Evolutionary conservation across 2,113 vertebrate species (phyloP), one percentile per base, ranked within the genome.

Genomic region (Leucopternis melanops): DNA sequence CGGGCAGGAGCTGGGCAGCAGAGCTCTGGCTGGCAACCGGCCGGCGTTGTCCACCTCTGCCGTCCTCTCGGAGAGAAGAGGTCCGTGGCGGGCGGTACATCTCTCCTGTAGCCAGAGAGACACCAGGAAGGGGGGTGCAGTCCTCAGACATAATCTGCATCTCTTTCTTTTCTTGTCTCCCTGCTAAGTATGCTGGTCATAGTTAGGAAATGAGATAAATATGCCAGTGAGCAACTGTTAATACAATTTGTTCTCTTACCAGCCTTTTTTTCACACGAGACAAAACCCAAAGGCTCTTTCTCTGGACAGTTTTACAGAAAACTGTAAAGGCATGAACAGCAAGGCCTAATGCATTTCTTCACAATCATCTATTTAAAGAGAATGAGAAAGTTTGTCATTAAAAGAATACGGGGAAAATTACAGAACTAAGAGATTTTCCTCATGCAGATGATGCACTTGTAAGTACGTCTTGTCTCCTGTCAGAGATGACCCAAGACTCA

Each of bases 11-110:
- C 77, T 8, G 85, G 25, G 63, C 55, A 44, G 69, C 81, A 23
- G 55, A 22, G 72, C 38, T 11, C 50, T 27, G 63, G 13, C 73
- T 25, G 79, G 29, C 29, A 18, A 5, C 49, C 10, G 1, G 25
- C 0, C 0, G 7, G 61, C 38, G 18, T 1, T 75, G 75, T 16
- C 47, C 62, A 9, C 7, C 0, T 19, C 61, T 42, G 44, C 23
- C 1, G 0, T 10, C 62, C 40, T 36, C 10, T 0, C 25, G 6
- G 36, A 23, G 44, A 5, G 2, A 25, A 40, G 70, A 23, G 40
- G 26, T 21, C 26, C 0, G 7, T 13, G 26, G 52, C 32, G 9
- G 44, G 67, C 0, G 1, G 9, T 0, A 3, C 32, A 13, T 11
- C 57, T 36, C 74, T 61, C 3, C 58, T 0, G 3, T 6, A 50